Percentiles rank a stretch among this genome's conserved stretches.
Evolutionary conservation across 1,140 invertebrate species (phyloP).

Genomic region (Nilaparvata lugens): DNA sequence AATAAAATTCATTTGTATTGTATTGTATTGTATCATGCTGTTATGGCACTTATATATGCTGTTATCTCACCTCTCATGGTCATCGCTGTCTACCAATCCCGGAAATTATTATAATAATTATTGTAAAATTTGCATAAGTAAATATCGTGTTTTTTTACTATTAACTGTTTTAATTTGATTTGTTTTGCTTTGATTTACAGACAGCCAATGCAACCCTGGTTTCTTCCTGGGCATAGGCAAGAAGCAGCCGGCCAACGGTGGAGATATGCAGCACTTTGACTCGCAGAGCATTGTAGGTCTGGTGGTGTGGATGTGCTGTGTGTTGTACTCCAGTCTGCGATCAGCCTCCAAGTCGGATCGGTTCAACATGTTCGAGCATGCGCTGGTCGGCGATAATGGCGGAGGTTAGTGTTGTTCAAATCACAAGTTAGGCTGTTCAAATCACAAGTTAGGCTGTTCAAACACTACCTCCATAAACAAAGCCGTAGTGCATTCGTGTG

Average conservation of each 20-base stretch:
- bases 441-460: too few species aligned
- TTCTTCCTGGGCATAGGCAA: conserved; percentile 41
- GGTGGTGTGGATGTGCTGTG: conserved; percentile 87
- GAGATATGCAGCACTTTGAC: conserved; percentile 55
- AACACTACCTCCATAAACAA: too few species aligned
- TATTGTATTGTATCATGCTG: too few species aligned
- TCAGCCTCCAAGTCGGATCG: conserved; percentile 71
- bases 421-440: too few species aligned
- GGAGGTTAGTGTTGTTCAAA: conserved; percentile 22
- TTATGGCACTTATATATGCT: too few species aligned
- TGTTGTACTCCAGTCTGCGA: conserved; percentile 87
- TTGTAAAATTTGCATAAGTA: too few species aligned
- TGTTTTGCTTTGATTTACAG: conserved; percentile 36
- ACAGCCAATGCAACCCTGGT: conserved; percentile 68
- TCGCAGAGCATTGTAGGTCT: conserved; percentile 83
- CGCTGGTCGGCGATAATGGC: conserved; percentile 26
- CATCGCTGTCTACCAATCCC: too few species aligned
- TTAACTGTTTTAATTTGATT: background rate
- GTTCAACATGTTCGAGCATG: conserved; percentile 65
- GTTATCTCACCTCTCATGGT: too few species aligned
- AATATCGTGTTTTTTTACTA: background rate
- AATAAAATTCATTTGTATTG: too few species aligned
- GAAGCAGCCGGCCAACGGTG: conserved; percentile 16
- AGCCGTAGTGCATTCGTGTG: too few species aligned
- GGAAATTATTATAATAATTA: too few species aligned